phyloP scores from a whole-genome alignment of 35 echinoderm and acorn worm species.

The Ophiothrix spiculata region DNA sequence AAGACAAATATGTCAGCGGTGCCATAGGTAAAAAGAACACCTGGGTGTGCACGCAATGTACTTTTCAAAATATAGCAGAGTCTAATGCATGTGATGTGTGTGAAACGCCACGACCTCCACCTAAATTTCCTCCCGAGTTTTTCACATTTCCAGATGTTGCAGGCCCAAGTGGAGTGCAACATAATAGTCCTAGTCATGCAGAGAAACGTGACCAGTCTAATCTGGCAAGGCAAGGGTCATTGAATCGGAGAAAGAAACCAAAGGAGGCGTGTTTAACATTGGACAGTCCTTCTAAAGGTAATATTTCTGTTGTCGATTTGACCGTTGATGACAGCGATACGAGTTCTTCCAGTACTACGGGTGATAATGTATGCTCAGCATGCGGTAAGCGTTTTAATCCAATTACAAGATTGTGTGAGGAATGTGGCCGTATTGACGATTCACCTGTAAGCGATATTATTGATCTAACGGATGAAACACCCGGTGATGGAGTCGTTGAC shows the following conservation, averaged over 20 bases:
- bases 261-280: too few relatives aligned
- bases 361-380: not conserved
- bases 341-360: not conserved
- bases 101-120: too few relatives aligned
- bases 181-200: not conserved
- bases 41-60: slow-evolving; percentile 42
- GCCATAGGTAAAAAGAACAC: not conserved
- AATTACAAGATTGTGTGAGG: slow-evolving; percentile 9
- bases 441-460: slow-evolving; percentile 3
- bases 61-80: slow-evolving; percentile 16
- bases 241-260: not conserved
- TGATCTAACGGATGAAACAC: slow-evolving; percentile 24
- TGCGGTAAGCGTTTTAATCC: not conserved
- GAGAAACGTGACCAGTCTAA: not conserved
- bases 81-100: slow-evolving; percentile 31
- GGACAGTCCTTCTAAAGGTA: too few relatives aligned
- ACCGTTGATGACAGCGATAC: not conserved
- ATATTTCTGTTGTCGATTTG: not conserved
- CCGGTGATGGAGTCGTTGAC: not conserved
- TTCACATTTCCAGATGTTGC: slow-evolving; percentile 5
- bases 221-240: not conserved
- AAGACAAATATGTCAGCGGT: not conserved
- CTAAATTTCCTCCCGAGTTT: not conserved
- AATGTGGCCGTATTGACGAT: slow-evolving; percentile 13
- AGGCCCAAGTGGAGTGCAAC: not conserved